Base-by-base conservation (phyloP, 2,797 vertebrate species). In the Sebastes minor region DNA sequence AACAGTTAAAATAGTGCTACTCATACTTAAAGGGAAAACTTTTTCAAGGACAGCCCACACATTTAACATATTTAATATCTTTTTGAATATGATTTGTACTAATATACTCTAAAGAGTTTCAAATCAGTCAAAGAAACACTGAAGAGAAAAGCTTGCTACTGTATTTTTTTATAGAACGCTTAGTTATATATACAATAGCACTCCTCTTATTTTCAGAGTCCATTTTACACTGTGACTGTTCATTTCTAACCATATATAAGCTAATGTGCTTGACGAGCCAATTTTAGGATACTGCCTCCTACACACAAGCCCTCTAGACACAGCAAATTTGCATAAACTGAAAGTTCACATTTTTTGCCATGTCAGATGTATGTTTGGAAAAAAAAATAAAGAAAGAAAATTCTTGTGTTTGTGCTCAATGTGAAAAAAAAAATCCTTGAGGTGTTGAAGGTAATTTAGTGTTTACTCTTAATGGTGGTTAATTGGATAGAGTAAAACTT, bases 161-260 rank as follows among this genome's bases (percentile, higher is more conserved):
- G 91, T 95, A 94, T 95, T 94, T 95, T 95, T 95, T 88, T 93
- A 94, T 88, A 91, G 87, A 93, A 87, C 60, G 75, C 76, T 89
- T 75, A 80, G 79, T 88, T 86, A 79, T 88, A 42, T 42, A 75
- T 85, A 82, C 33, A 65, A 88, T 80, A 74, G 79, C 91, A 86
- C 83, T 80, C 49, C 68, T 76, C 65, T 78, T 86, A 84, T 86
- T 89, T 86, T 79, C 84, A 78, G 56, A 90, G 64, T 89, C 74
- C 72, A 70, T 71, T 85, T 76, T 80, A 83, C 85, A 89, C 83
- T 88, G 85, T 91, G 91, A 94, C 90, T 84, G 82, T 89, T 89
- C 0, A 75, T 90, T 88, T 90, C 65, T 76, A 71, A 93, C 92
- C 90, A 80, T 89, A 80, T 73, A 93, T 93, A 92, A 94, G 91